phyloP scores from a whole-genome alignment of 2,797 vertebrate species.

The Apogon hyalosoma region DNA sequence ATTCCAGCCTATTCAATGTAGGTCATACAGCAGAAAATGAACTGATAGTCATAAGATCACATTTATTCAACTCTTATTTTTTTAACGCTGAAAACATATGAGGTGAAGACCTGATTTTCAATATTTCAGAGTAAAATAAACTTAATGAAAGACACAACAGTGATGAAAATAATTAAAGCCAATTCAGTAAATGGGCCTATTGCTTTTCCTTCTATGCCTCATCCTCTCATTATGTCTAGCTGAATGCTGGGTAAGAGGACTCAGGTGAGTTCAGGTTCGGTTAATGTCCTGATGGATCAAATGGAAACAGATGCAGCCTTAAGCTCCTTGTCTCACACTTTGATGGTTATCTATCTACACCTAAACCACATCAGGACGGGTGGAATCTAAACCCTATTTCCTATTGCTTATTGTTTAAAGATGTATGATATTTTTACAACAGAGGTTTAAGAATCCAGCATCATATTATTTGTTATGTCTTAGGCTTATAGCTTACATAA shows the following conservation, averaged over 20 bases:
- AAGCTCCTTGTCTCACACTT: constrained; percentile 15
- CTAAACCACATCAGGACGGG: constrained; percentile 6
- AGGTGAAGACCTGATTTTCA: too few species aligned
- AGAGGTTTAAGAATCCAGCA: constrained; percentile 13
- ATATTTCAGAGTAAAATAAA: too few species aligned
- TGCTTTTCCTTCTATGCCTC: not conserved
- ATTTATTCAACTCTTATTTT: not conserved
- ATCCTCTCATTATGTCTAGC: not conserved
- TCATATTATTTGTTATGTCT: constrained; percentile 12
- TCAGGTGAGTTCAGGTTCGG: constrained; percentile 19
- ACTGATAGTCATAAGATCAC: constrained; percentile 21
- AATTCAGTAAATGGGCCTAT: too few species aligned
- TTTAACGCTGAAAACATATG: too few species aligned
- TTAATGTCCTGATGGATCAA: constrained; percentile 12
- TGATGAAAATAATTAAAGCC: too few species aligned
- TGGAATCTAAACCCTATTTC: constrained; percentile 6
- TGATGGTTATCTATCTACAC: constrained; percentile 39
- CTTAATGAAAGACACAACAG: too few species aligned
- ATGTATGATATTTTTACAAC: constrained; percentile 9
- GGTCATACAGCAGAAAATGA: constrained; percentile 44
- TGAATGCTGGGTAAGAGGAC: constrained; percentile 16
- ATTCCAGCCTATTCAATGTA: constrained; percentile 45
- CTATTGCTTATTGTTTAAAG: constrained; percentile 24
- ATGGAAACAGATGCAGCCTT: constrained; percentile 24
- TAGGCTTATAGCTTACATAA: constrained; percentile 28